Conservation (phyloP, 2,888 invertebrate species). For the Buathra laborator region DNA sequence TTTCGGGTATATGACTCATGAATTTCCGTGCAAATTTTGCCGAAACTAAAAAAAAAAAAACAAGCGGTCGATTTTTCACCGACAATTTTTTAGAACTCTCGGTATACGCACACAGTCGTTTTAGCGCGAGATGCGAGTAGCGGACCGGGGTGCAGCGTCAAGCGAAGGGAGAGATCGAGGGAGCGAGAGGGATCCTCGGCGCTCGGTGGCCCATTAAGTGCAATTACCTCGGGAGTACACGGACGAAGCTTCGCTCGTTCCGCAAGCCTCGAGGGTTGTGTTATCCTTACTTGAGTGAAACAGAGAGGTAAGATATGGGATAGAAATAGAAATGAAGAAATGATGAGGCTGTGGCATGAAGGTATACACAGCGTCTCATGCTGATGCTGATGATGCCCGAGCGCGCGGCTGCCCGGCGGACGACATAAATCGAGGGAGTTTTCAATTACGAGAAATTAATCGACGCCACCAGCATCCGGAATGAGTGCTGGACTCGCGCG, state of each 20-base stretch:
- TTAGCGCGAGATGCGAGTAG: conserved; percentile 2
- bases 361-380: neutral
- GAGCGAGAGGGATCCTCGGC: conserved; percentile 3
- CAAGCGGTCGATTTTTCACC: neutral
- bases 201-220: conserved; percentile 71
- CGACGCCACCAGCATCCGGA: conserved; percentile 64
- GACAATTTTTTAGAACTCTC: neutral
- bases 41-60: neutral
- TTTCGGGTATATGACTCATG: too few species aligned
- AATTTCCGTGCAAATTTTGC: too few species aligned
- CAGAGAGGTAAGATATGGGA: conserved; percentile 32
- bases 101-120: neutral
- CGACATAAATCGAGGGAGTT: conserved; percentile 64
- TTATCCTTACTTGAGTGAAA: conserved; percentile 1
- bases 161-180: neutral
- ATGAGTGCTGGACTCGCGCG: conserved; percentile 32
- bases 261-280: conserved; percentile 20
- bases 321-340: conserved; percentile 52
- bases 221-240: conserved; percentile 73
- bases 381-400: conserved; percentile 32
- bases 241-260: conserved; percentile 5
- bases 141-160: neutral
- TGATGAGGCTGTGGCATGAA: conserved; percentile 30
- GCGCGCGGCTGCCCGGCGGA: conserved; percentile 34
- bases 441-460: conserved; percentile 76